Percentiles rank a stretch among this genome's conserved stretches.
Evolutionary conservation across 2,797 vertebrate genomes (phyloP).

Genomic region (Premnoplex brunnescens): DNA sequence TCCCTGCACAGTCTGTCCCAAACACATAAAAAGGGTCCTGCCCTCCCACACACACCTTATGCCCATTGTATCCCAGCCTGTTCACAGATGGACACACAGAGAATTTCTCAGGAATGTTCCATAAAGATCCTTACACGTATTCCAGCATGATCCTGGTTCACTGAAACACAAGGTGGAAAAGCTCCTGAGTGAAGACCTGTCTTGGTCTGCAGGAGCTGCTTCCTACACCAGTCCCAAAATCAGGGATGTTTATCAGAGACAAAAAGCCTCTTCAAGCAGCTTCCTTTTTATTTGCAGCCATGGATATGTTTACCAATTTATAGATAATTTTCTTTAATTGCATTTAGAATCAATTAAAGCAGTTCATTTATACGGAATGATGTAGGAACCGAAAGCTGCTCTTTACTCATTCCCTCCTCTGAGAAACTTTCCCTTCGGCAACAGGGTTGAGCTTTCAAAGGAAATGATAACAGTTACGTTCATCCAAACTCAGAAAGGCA

Average conservation of each 20-base stretch:
- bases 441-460: background rate
- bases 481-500: background rate
- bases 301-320: background rate
- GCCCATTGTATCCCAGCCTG: background rate
- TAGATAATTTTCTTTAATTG: constrained; percentile 30
- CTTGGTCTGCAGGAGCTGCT: background rate
- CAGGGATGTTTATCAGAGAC: background rate
- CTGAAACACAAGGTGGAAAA: background rate
- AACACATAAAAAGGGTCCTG: background rate
- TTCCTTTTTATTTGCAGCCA: background rate
- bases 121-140: background rate
- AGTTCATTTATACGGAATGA: background rate
- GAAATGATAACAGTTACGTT: background rate
- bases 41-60: fast-evolving
- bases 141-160: background rate
- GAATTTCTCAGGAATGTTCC: background rate
- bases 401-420: background rate
- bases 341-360: constrained; percentile 21
- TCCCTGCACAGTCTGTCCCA: background rate
- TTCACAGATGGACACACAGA: background rate
- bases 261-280: background rate
- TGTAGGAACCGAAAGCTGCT: background rate
- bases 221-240: background rate
- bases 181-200: background rate
- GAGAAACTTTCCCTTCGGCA: constrained; percentile 5